Percentiles rank a stretch among this genome's conserved stretches.
phyloP scores from a whole-genome alignment of 2,113 vertebrate species.

The Ovibos moschatus region DNA sequence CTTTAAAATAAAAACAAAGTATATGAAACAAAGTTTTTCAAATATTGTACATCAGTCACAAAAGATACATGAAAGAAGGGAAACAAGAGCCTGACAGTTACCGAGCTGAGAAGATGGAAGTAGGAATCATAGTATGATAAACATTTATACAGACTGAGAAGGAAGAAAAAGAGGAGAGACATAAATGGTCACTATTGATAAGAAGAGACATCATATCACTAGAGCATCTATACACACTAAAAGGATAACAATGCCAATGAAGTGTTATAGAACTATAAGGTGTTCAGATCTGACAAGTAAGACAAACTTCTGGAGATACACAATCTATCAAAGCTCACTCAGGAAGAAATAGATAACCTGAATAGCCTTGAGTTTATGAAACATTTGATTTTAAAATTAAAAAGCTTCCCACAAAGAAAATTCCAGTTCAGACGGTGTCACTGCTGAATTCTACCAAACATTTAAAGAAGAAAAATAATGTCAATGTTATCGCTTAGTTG shows the following conservation, averaged over 20 bases:
- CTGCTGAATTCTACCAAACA: not conserved
- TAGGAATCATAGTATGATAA: not conserved
- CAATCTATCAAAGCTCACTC: not conserved
- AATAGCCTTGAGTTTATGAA: not conserved
- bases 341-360: not conserved
- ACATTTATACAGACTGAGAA: not conserved
- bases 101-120: not conserved
- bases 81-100: not conserved
- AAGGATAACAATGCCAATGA: not conserved
- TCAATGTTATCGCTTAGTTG: too few relatives aligned
- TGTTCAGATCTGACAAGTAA: not conserved
- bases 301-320: not conserved
- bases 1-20: not conserved
- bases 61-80: not conserved
- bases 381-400: not conserved
- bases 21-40: not conserved
- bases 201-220: not conserved
- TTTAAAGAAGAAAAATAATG: not conserved
- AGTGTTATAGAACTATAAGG: not conserved
- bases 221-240: not conserved
- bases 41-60: not conserved
- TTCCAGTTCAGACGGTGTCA: not conserved
- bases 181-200: not conserved
- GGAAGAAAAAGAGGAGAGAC: not conserved
- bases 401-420: slow-evolving; percentile 11